Base-by-base conservation (phyloP, 2,888 invertebrate genomes). In the Sylvicola cinctus region DNA sequence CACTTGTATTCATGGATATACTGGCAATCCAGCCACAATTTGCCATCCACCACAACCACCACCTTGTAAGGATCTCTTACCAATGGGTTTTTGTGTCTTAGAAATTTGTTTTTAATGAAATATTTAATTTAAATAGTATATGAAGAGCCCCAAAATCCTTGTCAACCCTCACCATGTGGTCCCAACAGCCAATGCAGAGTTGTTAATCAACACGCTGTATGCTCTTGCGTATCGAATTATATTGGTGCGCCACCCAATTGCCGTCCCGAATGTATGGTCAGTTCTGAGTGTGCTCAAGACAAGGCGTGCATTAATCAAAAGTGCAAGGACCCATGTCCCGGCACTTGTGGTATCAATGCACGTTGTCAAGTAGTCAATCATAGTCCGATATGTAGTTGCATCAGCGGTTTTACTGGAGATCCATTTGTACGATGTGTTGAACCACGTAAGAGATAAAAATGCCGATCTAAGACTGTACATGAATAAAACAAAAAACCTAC, bases 321-420 rank as follows among this genome's bases (percentile, higher is more conserved):
- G 55, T 87, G 87, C 51, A 66, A 67, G 40, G 77, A 85, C 54
- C 84, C 84, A 32, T 87, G 85, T 52, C 64, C 70, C 26, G 79
- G 78, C 39, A 73, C 77, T n/a, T 87, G 87, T 50, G 85, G 85
- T 16, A 60, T 66, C 38, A 74, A 79, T 57, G 80, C 85, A 3
- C 66, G 74, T 43, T 87, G 87, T 51, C 73, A 74, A 44, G 80
- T 81, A 12, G 72, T 83, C 32, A 81, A 80, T 54, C 87, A 87
- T 51, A 81, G 79, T 52, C 80, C 85, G 28, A 70, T 81, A 41
- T 87, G 87, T 59, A 77, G 75, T 51, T 87, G 87, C 54, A 67
- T 70, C 34, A 60, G 66, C 41, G 76, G 74, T 44, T 74, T 68
- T 51, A 66, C 65, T 26, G 87, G 87, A 36, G 83, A 87, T 63